A percentile compares a stretch with the other conserved stretches of the same genome.
Conservation (phyloP, 2,888 invertebrate genomes). For the Slavum lentiscoides region DNA sequence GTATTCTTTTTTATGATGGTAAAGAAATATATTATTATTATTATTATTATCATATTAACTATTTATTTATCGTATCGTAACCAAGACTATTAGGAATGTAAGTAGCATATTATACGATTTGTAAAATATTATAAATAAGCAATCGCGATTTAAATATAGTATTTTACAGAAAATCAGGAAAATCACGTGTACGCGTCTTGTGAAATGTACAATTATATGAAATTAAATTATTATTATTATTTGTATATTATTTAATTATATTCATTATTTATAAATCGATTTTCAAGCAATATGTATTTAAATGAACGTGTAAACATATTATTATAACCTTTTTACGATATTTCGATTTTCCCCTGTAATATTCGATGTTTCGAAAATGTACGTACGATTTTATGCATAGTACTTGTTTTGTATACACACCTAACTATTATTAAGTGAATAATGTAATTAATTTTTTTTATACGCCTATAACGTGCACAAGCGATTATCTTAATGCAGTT, state of each 20-base stretch:
- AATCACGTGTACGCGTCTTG: background rate
- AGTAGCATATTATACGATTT: conserved; percentile 21
- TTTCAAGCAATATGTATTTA: conserved; percentile 12
- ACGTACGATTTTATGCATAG: too few relatives aligned
- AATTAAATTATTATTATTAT: conserved; percentile 1
- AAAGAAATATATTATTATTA: conserved; percentile 22
- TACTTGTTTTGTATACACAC: too few relatives aligned
- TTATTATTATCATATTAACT: conserved; percentile 27
- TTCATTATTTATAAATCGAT: conserved; percentile 28
- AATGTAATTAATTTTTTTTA: too few relatives aligned
- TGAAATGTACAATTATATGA: conserved; percentile 16
- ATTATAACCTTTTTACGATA: background rate
- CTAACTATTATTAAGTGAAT: too few relatives aligned
- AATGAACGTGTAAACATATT: conserved; percentile 22
- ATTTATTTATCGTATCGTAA: conserved; percentile 49
- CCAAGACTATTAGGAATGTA: conserved; percentile 51
- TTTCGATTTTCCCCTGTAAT: background rate
- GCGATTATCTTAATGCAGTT: too few relatives aligned
- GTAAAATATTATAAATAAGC: conserved; percentile 48
- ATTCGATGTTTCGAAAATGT: background rate
- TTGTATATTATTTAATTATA: conserved; percentile 27
- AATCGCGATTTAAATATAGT: conserved; percentile 19
- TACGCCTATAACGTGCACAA: too few relatives aligned
- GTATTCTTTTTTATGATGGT: background rate
- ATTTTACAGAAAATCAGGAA: background rate